phyloP scores from a whole-genome alignment of 2,113 vertebrate species.

The Macheiramphus alcinus region DNA sequence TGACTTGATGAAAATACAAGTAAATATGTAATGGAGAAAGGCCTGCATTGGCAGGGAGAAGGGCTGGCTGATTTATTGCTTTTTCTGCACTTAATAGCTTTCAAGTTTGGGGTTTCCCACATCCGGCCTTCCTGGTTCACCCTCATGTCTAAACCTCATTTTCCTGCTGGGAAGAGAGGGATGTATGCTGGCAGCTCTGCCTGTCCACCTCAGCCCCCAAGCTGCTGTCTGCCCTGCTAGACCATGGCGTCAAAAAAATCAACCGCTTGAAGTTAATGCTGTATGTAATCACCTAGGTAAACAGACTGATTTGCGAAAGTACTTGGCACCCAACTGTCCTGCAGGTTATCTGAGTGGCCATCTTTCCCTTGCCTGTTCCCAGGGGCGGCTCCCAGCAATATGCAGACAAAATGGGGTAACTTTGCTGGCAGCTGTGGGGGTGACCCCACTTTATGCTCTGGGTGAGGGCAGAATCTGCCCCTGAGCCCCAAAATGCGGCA shows the following conservation, averaged over 20 bases:
- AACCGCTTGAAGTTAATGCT: fast-evolving
- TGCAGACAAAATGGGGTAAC: not conserved
- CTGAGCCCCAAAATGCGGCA: not conserved
- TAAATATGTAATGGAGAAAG: not conserved
- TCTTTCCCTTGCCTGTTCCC: not conserved
- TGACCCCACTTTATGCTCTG: not conserved
- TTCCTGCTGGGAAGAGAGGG: not conserved
- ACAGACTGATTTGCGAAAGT: not conserved
- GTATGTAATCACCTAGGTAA: not conserved
- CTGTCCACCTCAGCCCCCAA: not conserved
- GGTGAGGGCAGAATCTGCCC: not conserved
- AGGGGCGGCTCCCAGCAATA: not conserved
- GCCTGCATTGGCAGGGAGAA: not conserved
- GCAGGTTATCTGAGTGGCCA: not conserved
- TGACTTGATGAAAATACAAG: not conserved
- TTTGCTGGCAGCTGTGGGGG: not conserved
- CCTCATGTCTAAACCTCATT: not conserved
- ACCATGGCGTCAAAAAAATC: not conserved
- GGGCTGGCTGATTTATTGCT: not conserved
- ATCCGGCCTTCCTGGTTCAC: not conserved
- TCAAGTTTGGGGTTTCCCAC: not conserved
- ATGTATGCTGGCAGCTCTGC: not conserved
- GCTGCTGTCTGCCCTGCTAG: not conserved
- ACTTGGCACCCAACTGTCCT: not conserved
- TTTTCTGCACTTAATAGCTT: not conserved